Percentiles rank a stretch among this genome's conserved stretches.
Conservation (phyloP, 1,140 invertebrate genomes). For the Sycophila sp. region DNA sequence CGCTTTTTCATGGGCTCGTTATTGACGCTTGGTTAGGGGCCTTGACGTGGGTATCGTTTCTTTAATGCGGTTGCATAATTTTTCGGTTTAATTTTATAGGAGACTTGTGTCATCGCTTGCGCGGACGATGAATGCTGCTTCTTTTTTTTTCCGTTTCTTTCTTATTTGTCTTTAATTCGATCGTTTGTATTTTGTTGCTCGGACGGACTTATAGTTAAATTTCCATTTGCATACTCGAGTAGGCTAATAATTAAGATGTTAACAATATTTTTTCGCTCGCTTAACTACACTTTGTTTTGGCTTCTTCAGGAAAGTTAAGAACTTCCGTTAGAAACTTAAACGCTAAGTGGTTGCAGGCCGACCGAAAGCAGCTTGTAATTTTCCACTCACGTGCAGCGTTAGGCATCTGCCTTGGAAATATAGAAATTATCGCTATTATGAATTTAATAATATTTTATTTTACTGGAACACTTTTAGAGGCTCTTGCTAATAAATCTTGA, state of each 20-base stretch:
- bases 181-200: no score
- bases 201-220: no score
- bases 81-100: background rate
- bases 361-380: constrained; percentile 19
- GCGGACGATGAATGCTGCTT: no score
- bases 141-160: no score
- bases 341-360: background rate
- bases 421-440: constrained; percentile 20
- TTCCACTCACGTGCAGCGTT: constrained; percentile 3
- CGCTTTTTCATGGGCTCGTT: background rate
- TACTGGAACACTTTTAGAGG: background rate
- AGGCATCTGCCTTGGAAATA: constrained; percentile 1
- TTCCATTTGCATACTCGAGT: background rate
- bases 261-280: background rate
- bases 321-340: constrained; percentile 27
- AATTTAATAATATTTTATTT: constrained; percentile 12
- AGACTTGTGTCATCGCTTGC: no score
- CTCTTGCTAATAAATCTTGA: no score
- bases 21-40: no score
- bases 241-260: constrained; percentile 7
- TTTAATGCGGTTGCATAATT: background rate
- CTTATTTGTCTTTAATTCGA: no score
- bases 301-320: constrained; percentile 7
- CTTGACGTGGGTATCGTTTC: no score
- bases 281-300: constrained; percentile 6